Conservation (phyloP, 2,797 vertebrate genomes). For the Cyclopterus lumpus region DNA sequence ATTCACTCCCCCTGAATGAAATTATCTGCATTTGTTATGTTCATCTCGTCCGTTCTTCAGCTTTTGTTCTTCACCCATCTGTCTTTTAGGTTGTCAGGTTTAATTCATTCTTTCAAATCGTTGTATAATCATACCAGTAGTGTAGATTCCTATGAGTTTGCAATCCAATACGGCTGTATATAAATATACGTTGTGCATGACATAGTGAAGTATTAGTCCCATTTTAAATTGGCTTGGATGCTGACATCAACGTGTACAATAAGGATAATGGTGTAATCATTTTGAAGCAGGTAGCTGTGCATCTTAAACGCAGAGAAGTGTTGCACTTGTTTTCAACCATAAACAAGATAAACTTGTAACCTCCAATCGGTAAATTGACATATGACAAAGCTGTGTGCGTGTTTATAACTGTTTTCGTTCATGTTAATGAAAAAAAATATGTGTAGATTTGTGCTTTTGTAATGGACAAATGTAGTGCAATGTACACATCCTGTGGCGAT, state of each 20-base stretch:
- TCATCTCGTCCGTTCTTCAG: neutral
- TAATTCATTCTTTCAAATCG: neutral
- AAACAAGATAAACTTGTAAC: neutral
- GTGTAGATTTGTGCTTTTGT: neutral
- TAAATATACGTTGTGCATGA: too few relatives aligned
- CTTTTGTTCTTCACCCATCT: neutral
- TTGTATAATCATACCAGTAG: neutral
- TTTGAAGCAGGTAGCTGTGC: neutral
- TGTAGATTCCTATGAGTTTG: neutral
- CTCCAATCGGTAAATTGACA: neutral
- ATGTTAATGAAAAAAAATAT: neutral
- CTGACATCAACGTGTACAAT: neutral
- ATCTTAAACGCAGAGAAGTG: neutral
- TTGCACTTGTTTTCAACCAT: too few relatives aligned
- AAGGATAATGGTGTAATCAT: neutral
- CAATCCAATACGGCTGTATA: neutral
- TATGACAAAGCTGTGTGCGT: neutral
- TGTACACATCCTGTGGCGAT: neutral
- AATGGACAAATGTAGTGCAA: too few relatives aligned
- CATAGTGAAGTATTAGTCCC: neutral
- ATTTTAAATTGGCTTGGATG: neutral
- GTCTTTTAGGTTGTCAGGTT: neutral
- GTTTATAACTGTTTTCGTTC: neutral
- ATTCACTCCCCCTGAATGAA: neutral
- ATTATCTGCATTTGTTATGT: neutral